Percentiles rank a stretch among this genome's conserved stretches.
Evolutionary conservation across 2,113 vertebrate species (phyloP).

Genomic region (Melanerpes aurifrons): DNA sequence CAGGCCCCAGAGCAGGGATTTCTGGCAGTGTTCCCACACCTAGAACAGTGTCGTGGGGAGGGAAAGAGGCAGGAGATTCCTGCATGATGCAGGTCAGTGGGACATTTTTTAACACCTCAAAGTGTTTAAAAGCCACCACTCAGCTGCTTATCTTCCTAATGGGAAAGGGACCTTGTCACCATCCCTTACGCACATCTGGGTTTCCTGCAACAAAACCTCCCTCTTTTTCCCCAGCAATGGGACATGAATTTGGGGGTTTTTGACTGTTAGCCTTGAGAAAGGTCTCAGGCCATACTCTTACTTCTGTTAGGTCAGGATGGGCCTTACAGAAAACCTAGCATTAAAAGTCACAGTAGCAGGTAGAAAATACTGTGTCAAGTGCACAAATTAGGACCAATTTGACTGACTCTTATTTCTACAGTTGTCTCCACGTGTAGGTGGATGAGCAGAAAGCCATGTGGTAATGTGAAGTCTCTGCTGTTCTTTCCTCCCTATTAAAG

Average conservation of each 20-base stretch:
- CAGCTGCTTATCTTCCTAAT: background rate
- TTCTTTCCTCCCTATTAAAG: conserved; percentile 32
- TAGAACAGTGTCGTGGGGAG: no score
- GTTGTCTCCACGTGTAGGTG: conserved; percentile 43
- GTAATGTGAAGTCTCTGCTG: conserved; percentile 22
- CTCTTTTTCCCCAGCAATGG: background rate
- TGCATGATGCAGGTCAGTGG: accelerated
- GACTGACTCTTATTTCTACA: conserved; percentile 23
- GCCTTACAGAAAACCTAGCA: background rate
- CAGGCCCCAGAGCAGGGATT: no score
- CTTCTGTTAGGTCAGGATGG: background rate
- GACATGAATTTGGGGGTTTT: background rate
- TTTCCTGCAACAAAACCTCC: background rate
- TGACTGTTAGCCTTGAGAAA: background rate
- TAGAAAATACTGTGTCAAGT: background rate
- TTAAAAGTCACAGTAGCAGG: background rate
- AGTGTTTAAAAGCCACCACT: background rate
- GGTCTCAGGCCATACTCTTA: background rate
- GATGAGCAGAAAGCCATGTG: conserved; percentile 29
- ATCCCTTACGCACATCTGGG: accelerated
- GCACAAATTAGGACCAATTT: background rate
- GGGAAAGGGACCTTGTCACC: accelerated
- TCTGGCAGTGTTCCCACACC: accelerated
- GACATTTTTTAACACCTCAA: background rate
- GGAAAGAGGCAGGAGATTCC: accelerated